A percentile compares a stretch with the other conserved stretches of the same genome.
Conservation (phyloP, 2,797 vertebrate species). For the Poeciliopsis gracilis region DNA sequence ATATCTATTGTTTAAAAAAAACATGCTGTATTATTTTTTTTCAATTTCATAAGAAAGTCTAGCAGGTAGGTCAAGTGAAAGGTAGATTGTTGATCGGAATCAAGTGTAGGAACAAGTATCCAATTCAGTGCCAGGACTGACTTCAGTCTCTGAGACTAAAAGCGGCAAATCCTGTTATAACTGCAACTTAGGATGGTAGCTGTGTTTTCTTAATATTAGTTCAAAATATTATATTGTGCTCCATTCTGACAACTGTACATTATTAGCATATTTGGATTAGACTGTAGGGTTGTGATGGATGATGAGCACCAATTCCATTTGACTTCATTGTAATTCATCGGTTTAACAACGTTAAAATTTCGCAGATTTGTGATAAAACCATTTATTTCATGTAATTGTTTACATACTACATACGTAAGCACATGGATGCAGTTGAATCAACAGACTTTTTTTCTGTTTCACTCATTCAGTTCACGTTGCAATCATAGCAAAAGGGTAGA, state of each 20-base stretch:
- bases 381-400: slow-evolving; percentile 85
- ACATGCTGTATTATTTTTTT: slow-evolving; percentile 24
- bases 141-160: slow-evolving; percentile 39
- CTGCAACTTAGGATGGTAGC: slow-evolving; percentile 10
- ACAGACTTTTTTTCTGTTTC: slow-evolving; percentile 66
- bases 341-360: slow-evolving; percentile 77
- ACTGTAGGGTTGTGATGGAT: slow-evolving; percentile 45
- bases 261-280: slow-evolving; percentile 29
- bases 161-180: slow-evolving; percentile 28
- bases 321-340: slow-evolving; percentile 63
- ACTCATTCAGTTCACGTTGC: slow-evolving; percentile 73
- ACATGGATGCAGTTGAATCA: slow-evolving; percentile 79
- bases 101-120: slow-evolving; percentile 16
- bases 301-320: slow-evolving; percentile 59
- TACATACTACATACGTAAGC: slow-evolving; percentile 85
- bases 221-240: slow-evolving; percentile 30
- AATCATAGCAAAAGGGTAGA: slow-evolving; percentile 64
- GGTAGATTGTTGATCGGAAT: slow-evolving; percentile 17
- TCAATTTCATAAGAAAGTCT: slow-evolving; percentile 36
- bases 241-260: slow-evolving; percentile 31
- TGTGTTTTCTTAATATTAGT: slow-evolving; percentile 10
- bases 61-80: slow-evolving; percentile 22
- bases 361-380: slow-evolving; percentile 82
- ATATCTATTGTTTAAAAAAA: slow-evolving; percentile 43
- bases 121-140: slow-evolving; percentile 21